Conservation (phyloP, 2,888 invertebrate genomes). For the Congeria kusceri region DNA sequence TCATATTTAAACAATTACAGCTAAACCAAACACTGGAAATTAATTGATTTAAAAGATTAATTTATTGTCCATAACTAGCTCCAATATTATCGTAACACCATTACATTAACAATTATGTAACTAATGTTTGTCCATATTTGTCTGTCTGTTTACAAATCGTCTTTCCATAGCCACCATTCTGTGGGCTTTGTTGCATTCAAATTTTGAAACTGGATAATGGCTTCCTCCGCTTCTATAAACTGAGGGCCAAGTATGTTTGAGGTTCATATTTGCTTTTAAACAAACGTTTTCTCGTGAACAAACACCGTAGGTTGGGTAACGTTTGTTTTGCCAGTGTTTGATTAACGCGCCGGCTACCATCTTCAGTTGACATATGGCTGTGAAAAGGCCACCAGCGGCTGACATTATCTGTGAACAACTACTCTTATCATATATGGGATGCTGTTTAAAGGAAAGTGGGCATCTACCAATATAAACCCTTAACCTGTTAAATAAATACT, state of each 20-base stretch:
- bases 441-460: too few relatives aligned
- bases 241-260: not conserved
- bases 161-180: not conserved
- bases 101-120: slow-evolving; percentile 1
- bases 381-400: too few relatives aligned
- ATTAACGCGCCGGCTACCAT: not conserved
- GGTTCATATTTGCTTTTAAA: not conserved
- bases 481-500: too few relatives aligned
- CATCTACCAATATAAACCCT: too few relatives aligned
- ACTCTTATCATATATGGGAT: too few relatives aligned
- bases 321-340: slow-evolving; percentile 1
- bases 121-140: not conserved
- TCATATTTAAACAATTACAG: too few relatives aligned
- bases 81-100: slow-evolving; percentile 1
- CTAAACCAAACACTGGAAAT: too few relatives aligned
- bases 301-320: not conserved
- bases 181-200: not conserved
- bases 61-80: not conserved
- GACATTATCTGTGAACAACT: too few relatives aligned
- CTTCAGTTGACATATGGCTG: too few relatives aligned
- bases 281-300: not conserved
- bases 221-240: slow-evolving; percentile 8
- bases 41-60: slow-evolving; percentile 4
- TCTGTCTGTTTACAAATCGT: not conserved
- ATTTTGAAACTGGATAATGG: not conserved